phyloP scores from a whole-genome alignment of 2,113 vertebrate genomes.

The Cranoglanis bouderius region DNA sequence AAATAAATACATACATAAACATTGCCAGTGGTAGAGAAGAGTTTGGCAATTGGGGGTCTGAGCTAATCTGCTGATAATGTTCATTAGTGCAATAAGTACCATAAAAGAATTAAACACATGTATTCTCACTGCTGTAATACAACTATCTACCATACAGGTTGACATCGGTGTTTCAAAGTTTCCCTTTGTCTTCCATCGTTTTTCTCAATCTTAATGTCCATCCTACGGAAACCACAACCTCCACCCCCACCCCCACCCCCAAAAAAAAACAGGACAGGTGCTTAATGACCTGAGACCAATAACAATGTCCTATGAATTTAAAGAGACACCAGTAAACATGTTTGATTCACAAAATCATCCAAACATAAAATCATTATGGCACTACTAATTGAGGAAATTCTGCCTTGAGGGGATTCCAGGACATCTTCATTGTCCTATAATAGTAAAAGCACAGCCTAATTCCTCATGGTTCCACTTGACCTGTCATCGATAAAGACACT shows the following conservation, averaged over 20 bases:
- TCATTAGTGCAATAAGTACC: background rate
- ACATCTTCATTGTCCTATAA: background rate
- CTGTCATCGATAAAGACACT: background rate
- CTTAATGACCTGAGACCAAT: background rate
- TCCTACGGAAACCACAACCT: too few species aligned
- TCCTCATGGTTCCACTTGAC: constrained; percentile 9
- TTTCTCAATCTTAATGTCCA: background rate
- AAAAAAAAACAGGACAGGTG: too few species aligned
- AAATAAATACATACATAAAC: background rate
- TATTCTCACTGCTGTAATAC: background rate
- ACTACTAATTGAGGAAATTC: background rate
- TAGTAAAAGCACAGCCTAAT: background rate
- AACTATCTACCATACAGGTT: background rate
- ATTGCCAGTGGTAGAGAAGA: background rate
- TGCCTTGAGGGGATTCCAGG: background rate
- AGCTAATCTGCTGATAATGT: background rate
- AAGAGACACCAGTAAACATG: background rate
- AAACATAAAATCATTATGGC: constrained; percentile 1
- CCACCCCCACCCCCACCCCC: too few species aligned
- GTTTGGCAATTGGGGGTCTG: background rate
- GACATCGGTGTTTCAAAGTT: too few species aligned
- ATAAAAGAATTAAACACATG: background rate
- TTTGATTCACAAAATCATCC: constrained; percentile 22
- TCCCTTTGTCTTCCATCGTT: background rate
- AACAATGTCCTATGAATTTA: background rate